These are phyloP conservation scores for Caenorhabditis sinica DNA, from an alignment of 2,888 invertebrate genomes.

Conservation along the genomic window DNA sequence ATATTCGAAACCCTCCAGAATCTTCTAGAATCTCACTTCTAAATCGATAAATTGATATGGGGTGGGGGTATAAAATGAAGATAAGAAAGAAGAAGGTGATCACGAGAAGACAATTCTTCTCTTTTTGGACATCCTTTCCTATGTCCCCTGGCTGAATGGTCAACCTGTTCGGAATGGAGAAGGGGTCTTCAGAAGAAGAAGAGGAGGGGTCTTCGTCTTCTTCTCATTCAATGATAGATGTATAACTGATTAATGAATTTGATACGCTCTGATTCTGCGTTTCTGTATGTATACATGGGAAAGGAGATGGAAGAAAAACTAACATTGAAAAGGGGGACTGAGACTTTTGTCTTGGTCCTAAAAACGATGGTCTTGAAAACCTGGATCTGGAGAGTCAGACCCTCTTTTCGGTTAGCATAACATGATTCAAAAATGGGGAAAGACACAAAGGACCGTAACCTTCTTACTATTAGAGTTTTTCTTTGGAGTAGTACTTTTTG, in stretches of 20 bases:
- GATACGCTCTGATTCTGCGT: background rate
- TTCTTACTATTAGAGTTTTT: too few species aligned
- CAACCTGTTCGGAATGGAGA: constrained; percentile 20
- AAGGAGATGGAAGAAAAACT: too few species aligned
- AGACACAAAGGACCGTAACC: too few species aligned
- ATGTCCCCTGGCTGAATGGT: background rate
- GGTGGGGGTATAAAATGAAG: background rate
- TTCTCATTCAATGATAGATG: background rate
- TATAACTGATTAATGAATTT: constrained; percentile 13
- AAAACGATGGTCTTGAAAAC: too few species aligned
- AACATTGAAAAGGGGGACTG: too few species aligned
- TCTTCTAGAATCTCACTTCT: background rate
- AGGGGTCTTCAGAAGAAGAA: background rate
- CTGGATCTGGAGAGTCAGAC: too few species aligned
- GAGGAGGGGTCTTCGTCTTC: background rate
- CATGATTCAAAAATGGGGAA: too few species aligned
- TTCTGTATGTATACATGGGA: background rate
- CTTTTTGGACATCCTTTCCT: background rate
- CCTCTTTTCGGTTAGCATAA: too few species aligned
- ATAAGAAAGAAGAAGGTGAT: constrained; percentile 2
- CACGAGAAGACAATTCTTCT: background rate
- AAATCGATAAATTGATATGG: background rate
- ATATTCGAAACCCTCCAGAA: background rate
- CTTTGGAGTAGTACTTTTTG: too few species aligned
- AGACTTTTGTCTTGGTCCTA: too few species aligned